Conservation (phyloP, 2,888 invertebrate genomes). For the Athalia cordata region DNA sequence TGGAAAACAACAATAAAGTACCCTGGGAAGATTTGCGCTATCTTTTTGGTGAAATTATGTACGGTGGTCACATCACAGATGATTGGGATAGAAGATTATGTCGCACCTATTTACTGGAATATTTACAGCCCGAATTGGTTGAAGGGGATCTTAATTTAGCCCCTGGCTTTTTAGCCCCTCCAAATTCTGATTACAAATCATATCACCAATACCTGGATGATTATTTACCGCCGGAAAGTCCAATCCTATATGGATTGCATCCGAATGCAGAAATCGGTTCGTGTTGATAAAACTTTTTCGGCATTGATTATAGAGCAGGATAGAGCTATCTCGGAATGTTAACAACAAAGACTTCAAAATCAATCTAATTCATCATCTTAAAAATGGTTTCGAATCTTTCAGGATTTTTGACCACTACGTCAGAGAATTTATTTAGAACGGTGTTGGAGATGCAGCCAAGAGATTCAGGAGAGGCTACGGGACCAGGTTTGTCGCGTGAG, state of each 20-base stretch:
- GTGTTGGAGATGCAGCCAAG: constrained; percentile 94
- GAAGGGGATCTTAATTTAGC: constrained; percentile 91
- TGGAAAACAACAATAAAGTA: constrained; percentile 90
- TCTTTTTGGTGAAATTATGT: constrained; percentile 97
- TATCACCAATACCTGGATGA: constrained; percentile 94
- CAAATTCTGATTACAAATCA: constrained; percentile 89
- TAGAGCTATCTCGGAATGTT: too few species aligned
- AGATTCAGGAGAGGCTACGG: constrained; percentile 83
- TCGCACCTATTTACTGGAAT: constrained; percentile 89
- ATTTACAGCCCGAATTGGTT: constrained; percentile 90
- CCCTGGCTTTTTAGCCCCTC: constrained; percentile 90
- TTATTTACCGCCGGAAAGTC: constrained; percentile 89
- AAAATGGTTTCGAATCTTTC: not conserved
- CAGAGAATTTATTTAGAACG: constrained; percentile 88
- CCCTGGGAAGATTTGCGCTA: constrained; percentile 97
- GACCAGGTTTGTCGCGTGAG: constrained; percentile 84
- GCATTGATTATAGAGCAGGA: not conserved
- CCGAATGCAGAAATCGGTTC: constrained; percentile 95
- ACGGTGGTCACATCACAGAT: constrained; percentile 97
- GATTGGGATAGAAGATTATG: constrained; percentile 96
- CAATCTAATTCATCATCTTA: too few species aligned
- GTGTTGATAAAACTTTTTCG: not conserved
- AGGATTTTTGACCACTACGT: constrained; percentile 87
- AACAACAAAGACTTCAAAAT: too few species aligned
- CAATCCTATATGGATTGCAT: constrained; percentile 93